These are phyloP conservation scores for Perdix hodgsoniae DNA, from an alignment of 2,797 vertebrate genomes.

Conservation along the genomic window DNA sequence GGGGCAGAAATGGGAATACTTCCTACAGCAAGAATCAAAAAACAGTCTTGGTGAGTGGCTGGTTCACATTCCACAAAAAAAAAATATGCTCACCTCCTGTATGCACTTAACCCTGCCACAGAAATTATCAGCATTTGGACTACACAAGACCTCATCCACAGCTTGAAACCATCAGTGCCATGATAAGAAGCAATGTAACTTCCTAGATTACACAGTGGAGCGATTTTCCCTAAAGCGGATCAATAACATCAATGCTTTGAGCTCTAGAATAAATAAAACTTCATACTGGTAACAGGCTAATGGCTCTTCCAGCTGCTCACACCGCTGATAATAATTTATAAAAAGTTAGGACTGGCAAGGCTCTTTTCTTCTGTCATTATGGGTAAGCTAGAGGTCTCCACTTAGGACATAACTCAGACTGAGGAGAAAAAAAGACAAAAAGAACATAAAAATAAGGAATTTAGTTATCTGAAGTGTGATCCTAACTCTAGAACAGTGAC, in stretches of 20 bases:
- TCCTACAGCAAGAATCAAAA: neutral
- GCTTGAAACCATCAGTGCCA: neutral
- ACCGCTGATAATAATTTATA: conserved; percentile 17
- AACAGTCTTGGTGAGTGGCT: neutral
- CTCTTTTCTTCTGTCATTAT: neutral
- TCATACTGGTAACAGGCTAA: neutral
- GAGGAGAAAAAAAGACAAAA: neutral
- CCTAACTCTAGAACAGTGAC: neutral
- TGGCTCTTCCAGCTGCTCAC: neutral
- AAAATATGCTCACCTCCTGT: neutral
- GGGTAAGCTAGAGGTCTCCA: neutral
- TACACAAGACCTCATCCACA: neutral
- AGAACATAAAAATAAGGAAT: neutral
- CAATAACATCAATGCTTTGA: conserved; percentile 22
- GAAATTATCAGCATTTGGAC: neutral
- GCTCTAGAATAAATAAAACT: conserved; percentile 10
- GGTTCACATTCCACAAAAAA: neutral
- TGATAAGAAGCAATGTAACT: neutral
- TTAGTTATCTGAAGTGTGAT: neutral
- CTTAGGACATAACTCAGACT: neutral
- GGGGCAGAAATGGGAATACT: neutral
- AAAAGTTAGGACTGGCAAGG: neutral
- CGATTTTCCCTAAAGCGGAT: conserved; percentile 33
- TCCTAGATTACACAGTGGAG: conserved; percentile 19
- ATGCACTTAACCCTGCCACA: neutral